These are phyloP conservation scores for Zaprionus vittiger DNA, from an alignment of 1,140 invertebrate species.

Conservation along the genomic window DNA sequence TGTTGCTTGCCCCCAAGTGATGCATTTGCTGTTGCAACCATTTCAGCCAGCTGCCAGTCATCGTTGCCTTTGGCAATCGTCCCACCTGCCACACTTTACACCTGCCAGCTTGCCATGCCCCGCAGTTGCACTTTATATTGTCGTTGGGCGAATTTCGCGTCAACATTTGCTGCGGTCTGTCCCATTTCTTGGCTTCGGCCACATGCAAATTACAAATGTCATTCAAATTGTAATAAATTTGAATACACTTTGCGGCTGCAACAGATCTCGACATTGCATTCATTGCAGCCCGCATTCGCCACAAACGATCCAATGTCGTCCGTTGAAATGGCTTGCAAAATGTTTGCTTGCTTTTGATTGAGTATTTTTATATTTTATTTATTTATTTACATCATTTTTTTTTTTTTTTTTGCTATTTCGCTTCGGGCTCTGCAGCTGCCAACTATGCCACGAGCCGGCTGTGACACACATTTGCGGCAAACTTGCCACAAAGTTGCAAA, in stretches of 20 bases:
- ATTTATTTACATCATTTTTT: neutral
- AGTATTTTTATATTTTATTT: conserved; percentile 6
- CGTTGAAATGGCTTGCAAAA: conserved; percentile 68
- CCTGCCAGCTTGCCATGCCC: conserved; percentile 56
- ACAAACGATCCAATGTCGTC: conserved; percentile 27
- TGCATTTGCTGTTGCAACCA: conserved; percentile 1
- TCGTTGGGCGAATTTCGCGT: conserved; percentile 10
- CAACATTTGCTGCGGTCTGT: conserved; percentile 25
- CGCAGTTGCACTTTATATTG: conserved; percentile 25
- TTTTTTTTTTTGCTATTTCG: conserved; percentile 27
- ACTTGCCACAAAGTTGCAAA: conserved; percentile 26
- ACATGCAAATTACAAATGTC: conserved; percentile 55
- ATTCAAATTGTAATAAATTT: conserved; percentile 47
- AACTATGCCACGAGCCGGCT: conserved; percentile 68
- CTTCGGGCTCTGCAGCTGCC: conserved; percentile 45
- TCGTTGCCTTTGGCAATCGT: conserved; percentile 68
- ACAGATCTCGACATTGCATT: conserved; percentile 24
- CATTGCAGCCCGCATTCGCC: neutral
- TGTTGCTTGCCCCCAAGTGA: neutral
- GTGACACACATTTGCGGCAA: conserved; percentile 45
- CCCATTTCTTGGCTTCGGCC: conserved; percentile 15
- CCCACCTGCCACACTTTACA: conserved; percentile 51
- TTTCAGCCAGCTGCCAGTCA: conserved; percentile 44
- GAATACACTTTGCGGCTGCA: conserved; percentile 26
- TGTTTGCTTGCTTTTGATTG: conserved; percentile 29